Evolutionary conservation across 2,888 invertebrate species (phyloP), one percentile per base, ranked within the genome.

Genomic region (Hypena proboscidalis): DNA sequence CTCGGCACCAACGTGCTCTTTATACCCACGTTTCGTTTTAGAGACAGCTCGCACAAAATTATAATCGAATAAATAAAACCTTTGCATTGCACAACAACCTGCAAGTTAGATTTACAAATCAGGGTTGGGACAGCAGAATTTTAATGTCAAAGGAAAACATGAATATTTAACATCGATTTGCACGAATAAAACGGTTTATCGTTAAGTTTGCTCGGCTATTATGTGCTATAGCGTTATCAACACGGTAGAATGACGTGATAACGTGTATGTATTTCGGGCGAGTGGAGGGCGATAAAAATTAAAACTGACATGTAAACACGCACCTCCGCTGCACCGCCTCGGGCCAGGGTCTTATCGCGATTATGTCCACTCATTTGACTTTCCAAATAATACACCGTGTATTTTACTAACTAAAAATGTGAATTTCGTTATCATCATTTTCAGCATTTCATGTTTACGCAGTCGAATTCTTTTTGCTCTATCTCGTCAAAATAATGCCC

Each of bases 201-300:
- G 67, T 63, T 43, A 70, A 72, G 70, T 77, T 73, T 73, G 69
- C 65, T 70, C 66, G 59, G 61, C 62, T 71, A 77, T 80, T 80
- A 77, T 68, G 62, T 74, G 78, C 77, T 80, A 76, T 51, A 62
- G 50, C 64, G 73, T 84, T 88, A 87, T 89, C 87, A 79, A 71
- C 57, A 52, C 50, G 56, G 68, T 69, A 58, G 71, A 78, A 77
- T 79, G 74, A 79, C 77, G 79, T 83, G 85, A 85, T 86, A 86
- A 80, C 76, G 72, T 59, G 71, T 74, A 69, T 67, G 63, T 77
- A 77, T 80, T 83, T 80, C 77, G 75, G 75, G 65, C 74, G 71
- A 81, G 74, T 74, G 68, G 69, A 71, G 69, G 62, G 67, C 74
- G 81, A 85, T 85, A 83, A 86, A 85, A 83, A 84, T 77, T 77